Evolutionary conservation across 2,113 vertebrate species (phyloP).

Genomic region (Sminthopsis crassicaudata): DNA sequence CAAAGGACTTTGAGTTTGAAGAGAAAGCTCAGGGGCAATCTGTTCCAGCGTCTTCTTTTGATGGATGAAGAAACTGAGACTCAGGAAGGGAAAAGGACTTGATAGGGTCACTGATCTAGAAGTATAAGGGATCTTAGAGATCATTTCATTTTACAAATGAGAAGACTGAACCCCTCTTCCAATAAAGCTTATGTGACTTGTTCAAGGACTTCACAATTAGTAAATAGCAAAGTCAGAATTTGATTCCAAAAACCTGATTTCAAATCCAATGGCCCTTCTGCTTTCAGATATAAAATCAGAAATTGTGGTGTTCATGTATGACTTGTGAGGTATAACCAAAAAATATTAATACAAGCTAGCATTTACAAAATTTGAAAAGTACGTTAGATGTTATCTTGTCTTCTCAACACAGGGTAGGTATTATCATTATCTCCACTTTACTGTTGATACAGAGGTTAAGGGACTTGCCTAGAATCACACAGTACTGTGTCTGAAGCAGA

Average conservation of each 20-base stretch:
- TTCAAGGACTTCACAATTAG: not conserved
- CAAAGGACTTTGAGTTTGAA: not conserved
- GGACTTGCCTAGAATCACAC: too few relatives aligned
- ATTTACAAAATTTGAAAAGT: too few relatives aligned
- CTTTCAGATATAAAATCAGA: too few relatives aligned
- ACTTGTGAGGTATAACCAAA: too few relatives aligned
- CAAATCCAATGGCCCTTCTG: not conserved
- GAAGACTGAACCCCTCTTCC: not conserved
- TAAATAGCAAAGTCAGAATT: not conserved
- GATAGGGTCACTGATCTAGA: not conserved
- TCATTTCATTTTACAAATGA: conserved; percentile 24
- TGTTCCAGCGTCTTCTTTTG: not conserved
- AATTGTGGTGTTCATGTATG: too few relatives aligned
- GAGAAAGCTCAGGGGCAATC: not conserved
- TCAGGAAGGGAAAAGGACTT: not conserved
- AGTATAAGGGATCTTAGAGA: not conserved
- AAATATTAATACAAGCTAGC: too few relatives aligned
- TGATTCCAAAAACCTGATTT: not conserved
- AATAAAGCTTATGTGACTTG: not conserved
- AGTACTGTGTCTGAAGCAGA: too few relatives aligned
- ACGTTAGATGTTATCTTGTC: too few relatives aligned
- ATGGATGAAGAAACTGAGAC: not conserved
- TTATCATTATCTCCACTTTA: too few relatives aligned
- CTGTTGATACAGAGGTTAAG: too few relatives aligned
- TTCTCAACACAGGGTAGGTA: too few relatives aligned